These are phyloP conservation scores for Characodon lateralis DNA, from an alignment of 2,797 vertebrate species.

Conservation along the genomic window DNA sequence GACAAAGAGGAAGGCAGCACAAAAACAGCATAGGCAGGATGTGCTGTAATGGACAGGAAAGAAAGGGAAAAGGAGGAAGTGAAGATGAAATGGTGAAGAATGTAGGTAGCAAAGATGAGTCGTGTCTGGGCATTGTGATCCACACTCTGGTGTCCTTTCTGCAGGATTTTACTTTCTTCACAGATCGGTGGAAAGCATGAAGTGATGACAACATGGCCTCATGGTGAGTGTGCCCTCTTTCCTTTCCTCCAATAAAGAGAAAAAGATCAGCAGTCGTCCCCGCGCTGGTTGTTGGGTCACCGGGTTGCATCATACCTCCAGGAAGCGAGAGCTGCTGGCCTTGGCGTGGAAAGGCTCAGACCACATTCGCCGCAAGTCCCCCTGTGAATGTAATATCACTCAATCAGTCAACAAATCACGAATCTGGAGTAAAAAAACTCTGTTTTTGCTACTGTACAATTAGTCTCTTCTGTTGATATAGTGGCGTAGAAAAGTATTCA, in stretches of 20 bases:
- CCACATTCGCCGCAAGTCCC: constrained; percentile 99
- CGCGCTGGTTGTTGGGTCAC: constrained; percentile 58
- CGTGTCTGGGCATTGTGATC: constrained; percentile 74
- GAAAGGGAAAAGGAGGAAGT: constrained; percentile 55
- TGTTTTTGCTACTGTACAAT: no score
- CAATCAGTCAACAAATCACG: background rate
- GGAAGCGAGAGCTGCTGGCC: constrained; percentile 94
- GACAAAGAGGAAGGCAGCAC: constrained; percentile 1
- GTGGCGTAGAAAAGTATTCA: no score
- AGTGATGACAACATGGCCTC: constrained; percentile 77
- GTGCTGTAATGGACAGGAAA: constrained; percentile 63
- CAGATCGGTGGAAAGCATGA: constrained; percentile 75
- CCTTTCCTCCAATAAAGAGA: constrained; percentile 59
- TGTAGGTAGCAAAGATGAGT: constrained; percentile 60
- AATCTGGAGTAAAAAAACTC: background rate
- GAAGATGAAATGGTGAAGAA: constrained; percentile 52
- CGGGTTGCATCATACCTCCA: constrained; percentile 96
- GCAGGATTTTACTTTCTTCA: constrained; percentile 48
- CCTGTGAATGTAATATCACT: constrained; percentile 74
- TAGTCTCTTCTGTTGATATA: no score
- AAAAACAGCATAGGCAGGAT: constrained; percentile 59
- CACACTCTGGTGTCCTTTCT: constrained; percentile 66
- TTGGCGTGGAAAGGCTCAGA: constrained; percentile 98
- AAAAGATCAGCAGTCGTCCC: constrained; percentile 71
- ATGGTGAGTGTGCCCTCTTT: constrained; percentile 71